phyloP scores from a whole-genome alignment of 2,888 invertebrate genomes.

The Chrysina gloriosa region DNA sequence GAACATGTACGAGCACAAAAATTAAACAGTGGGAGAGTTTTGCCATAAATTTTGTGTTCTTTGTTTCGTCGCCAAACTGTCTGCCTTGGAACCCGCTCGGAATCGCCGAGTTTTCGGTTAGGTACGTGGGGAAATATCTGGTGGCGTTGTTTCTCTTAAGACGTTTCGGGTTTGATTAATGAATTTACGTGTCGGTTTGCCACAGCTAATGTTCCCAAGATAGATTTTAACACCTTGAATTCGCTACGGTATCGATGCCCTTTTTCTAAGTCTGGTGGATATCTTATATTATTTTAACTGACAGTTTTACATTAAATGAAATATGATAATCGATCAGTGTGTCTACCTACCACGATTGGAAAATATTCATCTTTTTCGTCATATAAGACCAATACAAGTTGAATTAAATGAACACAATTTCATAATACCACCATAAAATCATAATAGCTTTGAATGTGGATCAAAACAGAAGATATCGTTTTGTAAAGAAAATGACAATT shows the following conservation, averaged over 20 bases:
- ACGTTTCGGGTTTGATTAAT: slow-evolving; percentile 39
- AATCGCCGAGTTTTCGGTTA: slow-evolving; percentile 6
- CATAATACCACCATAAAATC: too few relatives aligned
- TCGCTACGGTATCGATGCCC: slow-evolving; percentile 46
- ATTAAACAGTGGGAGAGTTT: slow-evolving; percentile 42
- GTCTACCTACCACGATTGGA: not conserved
- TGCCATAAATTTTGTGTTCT: slow-evolving; percentile 50
- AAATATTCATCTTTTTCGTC: not conserved
- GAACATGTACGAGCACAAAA: not conserved
- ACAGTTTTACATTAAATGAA: slow-evolving; percentile 56
- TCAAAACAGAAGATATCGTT: too few relatives aligned
- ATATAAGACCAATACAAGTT: too few relatives aligned
- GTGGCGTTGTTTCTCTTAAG: slow-evolving; percentile 20
- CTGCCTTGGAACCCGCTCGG: slow-evolving; percentile 39
- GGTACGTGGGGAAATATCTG: slow-evolving; percentile 21
- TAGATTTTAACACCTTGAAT: slow-evolving; percentile 54
- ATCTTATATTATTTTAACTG: slow-evolving; percentile 32
- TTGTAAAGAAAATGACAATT: too few relatives aligned
- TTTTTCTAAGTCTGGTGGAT: slow-evolving; percentile 24
- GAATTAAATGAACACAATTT: too few relatives aligned
- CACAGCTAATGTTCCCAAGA: slow-evolving; percentile 38
- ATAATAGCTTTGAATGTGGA: too few relatives aligned
- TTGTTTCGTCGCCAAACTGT: slow-evolving; percentile 54
- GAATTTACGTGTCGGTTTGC: slow-evolving; percentile 45
- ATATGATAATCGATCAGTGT: slow-evolving; percentile 50